Percentiles rank a stretch among this genome's conserved stretches.
Evolutionary conservation across 2,113 vertebrate species (phyloP).

Genomic region (Amia ocellicauda): DNA sequence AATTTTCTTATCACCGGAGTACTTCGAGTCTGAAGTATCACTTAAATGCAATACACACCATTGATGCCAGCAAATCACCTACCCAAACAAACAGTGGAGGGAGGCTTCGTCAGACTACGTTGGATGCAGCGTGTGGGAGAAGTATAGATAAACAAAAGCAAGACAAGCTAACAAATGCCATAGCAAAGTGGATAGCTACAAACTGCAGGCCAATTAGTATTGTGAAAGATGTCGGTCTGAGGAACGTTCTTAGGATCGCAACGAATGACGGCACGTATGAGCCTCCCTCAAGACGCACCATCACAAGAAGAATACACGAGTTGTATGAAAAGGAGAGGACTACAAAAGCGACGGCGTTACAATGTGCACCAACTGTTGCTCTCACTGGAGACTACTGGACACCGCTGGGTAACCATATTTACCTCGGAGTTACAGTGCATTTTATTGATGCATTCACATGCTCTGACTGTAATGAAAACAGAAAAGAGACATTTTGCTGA

Average conservation of each 20-base stretch:
- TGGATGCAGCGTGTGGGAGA: constrained; percentile 18
- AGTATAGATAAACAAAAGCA: constrained; percentile 16
- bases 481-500: constrained; percentile 23
- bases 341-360: constrained; percentile 4
- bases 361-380: background rate
- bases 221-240: constrained; percentile 17
- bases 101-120: constrained; percentile 16
- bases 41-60: background rate
- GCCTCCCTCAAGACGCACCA: constrained; percentile 14
- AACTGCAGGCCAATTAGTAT: constrained; percentile 10
- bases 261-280: constrained; percentile 6
- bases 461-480: constrained; percentile 15
- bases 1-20: constrained; percentile 16
- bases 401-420: constrained; percentile 23
- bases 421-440: constrained; percentile 1
- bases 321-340: constrained; percentile 20
- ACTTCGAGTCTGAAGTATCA: constrained; percentile 7
- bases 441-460: constrained; percentile 20
- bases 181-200: too few species aligned
- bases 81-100: constrained; percentile 13
- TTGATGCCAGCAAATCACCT: background rate
- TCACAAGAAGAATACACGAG: constrained; percentile 11
- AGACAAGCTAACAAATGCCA: constrained; percentile 24
- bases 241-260: constrained; percentile 13
- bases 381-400: constrained; percentile 29